Evolutionary conservation across 2,113 vertebrate species (phyloP), one percentile per base, ranked within the genome.

Genomic region (Oryzias melastigma): DNA sequence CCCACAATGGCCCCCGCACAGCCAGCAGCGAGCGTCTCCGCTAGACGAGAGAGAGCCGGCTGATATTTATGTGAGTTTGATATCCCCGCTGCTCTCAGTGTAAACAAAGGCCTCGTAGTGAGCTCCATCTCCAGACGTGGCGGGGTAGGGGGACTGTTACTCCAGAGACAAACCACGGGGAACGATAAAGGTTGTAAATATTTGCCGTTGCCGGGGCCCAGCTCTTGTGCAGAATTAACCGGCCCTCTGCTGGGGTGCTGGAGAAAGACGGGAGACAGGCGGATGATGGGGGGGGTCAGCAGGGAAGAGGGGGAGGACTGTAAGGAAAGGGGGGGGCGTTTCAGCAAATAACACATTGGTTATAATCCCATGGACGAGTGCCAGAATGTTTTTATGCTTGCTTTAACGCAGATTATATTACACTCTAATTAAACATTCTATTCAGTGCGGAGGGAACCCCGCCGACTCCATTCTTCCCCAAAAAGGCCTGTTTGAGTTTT

Each of bases 341-440:
- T 86, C 63, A 60, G 85, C 87, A 90, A 90, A 88, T 87, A 90
- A 88, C 85, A 86, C 73, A 64, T 80, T 48, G 65, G 75, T 86
- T 88, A 87, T 91, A 91, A 92, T 91, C 89, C 86, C 68, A 66
- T 92, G 90, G 91, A 88, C 52, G 54, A 82, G 85, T 84, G 91
- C 91, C 91, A 91, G 85, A 73, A 89, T 89, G 88, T 90, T 91
- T 92, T 91, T 91, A 86, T 91, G 89, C 91, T 89, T 88, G 91
- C 90, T 91, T 93, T 91, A 91, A 90, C 85, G 81, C 90, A 90
- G 91, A 92, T 93, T 91, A 91, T 91, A 92, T 92, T 91, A 92
- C 91, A 90, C 86, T 91, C 90, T 92, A 92, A 93, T 93, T 92
- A 92, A 93, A 91, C 86, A 89, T 90, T 90, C 90, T 89, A 86